These are phyloP conservation scores for Actinernus sp. DNA, from an alignment of 92 coral and sea anemone species.

Conservation along the genomic window DNA sequence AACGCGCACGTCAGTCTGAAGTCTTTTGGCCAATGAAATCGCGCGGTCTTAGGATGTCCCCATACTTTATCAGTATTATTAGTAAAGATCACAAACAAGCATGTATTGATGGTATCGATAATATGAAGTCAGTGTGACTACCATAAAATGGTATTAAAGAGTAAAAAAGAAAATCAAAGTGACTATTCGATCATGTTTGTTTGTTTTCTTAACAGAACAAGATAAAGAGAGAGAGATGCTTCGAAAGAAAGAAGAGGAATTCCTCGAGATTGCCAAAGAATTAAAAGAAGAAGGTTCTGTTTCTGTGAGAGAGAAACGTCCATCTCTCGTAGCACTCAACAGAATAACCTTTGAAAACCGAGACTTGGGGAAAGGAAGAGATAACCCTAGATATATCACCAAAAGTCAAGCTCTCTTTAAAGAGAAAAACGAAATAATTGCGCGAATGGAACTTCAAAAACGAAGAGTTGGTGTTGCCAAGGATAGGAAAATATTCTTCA, in stretches of 20 bases:
- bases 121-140: too few relatives aligned
- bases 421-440: conserved; percentile 76
- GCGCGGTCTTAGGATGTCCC: too few relatives aligned
- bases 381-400: conserved; percentile 16
- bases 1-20: too few relatives aligned
- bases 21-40: too few relatives aligned
- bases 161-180: too few relatives aligned
- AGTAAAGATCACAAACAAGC: too few relatives aligned
- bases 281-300: conserved; percentile 61
- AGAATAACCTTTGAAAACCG: conserved; percentile 79
- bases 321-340: conserved; percentile 76
- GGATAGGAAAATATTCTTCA: conserved; percentile 91
- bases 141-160: too few relatives aligned
- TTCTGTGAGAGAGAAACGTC: conserved; percentile 52
- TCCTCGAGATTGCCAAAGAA: conserved; percentile 72
- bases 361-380: conserved; percentile 14
- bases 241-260: conserved; percentile 75
- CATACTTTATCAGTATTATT: too few relatives aligned
- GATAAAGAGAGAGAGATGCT: conserved; percentile 80
- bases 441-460: conserved; percentile 67
- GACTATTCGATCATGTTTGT: too few relatives aligned
- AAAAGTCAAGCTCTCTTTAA: conserved; percentile 54
- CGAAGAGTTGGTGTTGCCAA: conserved; percentile 81
- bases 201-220: conserved; percentile 59
- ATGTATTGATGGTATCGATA: too few relatives aligned